phyloP scores from a whole-genome alignment of 2,113 vertebrate genomes.

The Lophotis ruficrista region DNA sequence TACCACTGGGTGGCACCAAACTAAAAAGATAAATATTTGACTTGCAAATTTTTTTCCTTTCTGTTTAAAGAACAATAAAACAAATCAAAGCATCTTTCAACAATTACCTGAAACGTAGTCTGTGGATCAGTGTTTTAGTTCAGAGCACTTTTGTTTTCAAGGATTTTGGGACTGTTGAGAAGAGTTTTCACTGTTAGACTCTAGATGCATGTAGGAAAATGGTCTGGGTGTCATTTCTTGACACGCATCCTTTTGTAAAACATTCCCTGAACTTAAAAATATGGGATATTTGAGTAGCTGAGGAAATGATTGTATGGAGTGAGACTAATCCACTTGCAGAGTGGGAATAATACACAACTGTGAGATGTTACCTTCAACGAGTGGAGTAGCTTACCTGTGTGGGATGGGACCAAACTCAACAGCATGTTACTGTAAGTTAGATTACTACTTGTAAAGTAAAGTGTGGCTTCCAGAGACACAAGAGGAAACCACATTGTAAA shows the following conservation, averaged over 20 bases:
- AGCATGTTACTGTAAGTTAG: not conserved
- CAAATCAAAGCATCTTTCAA: not conserved
- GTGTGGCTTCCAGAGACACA: not conserved
- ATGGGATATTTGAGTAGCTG: not conserved
- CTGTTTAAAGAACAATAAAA: not conserved
- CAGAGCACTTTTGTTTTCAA: not conserved
- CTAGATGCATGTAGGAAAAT: not conserved
- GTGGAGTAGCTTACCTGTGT: not conserved
- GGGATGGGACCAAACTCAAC: not conserved
- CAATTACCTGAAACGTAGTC: not conserved
- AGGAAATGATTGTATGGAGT: not conserved
- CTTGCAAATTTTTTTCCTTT: not conserved
- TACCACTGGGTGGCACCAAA: constrained; percentile 60
- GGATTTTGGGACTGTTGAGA: not conserved
- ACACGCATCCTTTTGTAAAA: not conserved
- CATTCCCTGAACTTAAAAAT: not conserved
- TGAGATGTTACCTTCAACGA: not conserved
- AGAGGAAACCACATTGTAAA: not conserved
- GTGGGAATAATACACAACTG: not conserved
- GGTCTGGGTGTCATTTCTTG: not conserved
- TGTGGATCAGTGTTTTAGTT: not conserved
- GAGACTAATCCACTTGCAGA: not conserved
- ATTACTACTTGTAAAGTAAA: not conserved
- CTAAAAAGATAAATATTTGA: not conserved
- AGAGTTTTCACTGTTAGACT: not conserved